Percentiles rank a stretch among this genome's conserved stretches.
Evolutionary conservation across 2,797 vertebrate species (phyloP).

Genomic region (Glyptemys insculpta): DNA sequence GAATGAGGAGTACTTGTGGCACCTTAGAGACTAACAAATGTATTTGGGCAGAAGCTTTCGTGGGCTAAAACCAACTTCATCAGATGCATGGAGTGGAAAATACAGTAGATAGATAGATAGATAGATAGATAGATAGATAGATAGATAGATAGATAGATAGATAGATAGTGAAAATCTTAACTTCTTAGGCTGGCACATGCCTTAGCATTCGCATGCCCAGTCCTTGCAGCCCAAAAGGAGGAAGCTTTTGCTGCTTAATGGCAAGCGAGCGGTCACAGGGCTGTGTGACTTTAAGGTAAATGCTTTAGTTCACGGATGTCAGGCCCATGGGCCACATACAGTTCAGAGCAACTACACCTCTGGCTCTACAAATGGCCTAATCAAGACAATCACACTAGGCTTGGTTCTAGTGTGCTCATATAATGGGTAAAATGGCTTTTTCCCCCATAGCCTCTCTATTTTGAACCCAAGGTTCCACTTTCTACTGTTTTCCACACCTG

Average conservation of each 20-base stretch:
- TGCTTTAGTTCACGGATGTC: background rate
- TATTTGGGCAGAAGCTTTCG: too few species aligned
- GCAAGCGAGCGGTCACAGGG: background rate
- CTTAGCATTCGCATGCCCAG: background rate
- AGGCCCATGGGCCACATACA: background rate
- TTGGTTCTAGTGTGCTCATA: fast-evolving
- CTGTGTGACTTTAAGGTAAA: background rate
- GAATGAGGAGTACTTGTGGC: too few species aligned
- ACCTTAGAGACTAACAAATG: too few species aligned
- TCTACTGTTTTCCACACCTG: fast-evolving
- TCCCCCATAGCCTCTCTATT: fast-evolving
- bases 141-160: too few species aligned
- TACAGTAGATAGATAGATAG: too few species aligned
- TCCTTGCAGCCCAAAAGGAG: background rate
- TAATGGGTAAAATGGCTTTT: fast-evolving
- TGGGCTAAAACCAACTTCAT: too few species aligned
- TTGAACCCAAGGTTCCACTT: background rate
- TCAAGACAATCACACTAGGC: fast-evolving
- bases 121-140: too few species aligned
- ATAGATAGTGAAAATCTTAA: background rate
- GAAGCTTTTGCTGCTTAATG: background rate
- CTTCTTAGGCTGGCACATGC: background rate
- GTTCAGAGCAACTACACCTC: background rate
- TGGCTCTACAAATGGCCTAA: fast-evolving
- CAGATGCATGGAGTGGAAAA: too few species aligned